phyloP scores from a whole-genome alignment of 2,888 invertebrate species.

The Amiota minor region DNA sequence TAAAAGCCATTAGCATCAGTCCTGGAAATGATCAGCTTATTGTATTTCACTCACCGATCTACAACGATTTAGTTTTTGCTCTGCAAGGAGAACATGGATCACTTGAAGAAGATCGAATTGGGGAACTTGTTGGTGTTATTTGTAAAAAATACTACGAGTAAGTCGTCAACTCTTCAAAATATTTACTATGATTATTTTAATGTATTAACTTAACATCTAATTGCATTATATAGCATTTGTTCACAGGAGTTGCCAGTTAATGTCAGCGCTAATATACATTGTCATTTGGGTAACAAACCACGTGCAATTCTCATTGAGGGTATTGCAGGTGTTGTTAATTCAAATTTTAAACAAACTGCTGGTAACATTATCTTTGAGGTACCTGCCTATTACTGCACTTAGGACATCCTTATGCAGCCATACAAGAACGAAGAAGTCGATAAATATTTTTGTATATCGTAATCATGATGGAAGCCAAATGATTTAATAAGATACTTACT shows the following conservation, averaged over 20 bases:
- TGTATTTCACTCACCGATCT: slow-evolving; percentile 87
- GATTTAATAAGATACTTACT: too few species aligned
- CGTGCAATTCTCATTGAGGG: slow-evolving; percentile 71
- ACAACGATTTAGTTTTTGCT: slow-evolving; percentile 92
- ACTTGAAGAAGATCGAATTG: slow-evolving; percentile 82
- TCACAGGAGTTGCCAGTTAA: slow-evolving; percentile 82
- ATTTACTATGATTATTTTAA: neutral
- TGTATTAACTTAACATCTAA: neutral
- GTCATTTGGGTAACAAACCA: slow-evolving; percentile 89
- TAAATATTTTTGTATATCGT: too few species aligned
- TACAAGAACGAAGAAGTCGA: too few species aligned
- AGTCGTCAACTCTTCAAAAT: slow-evolving; percentile 70
- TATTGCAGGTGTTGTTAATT: slow-evolving; percentile 68
- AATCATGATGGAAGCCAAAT: too few species aligned
- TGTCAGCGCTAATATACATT: slow-evolving; percentile 83
- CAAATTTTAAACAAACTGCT: slow-evolving; percentile 69
- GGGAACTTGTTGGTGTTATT: slow-evolving; percentile 89
- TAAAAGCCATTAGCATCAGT: slow-evolving; percentile 89
- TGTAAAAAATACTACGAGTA: slow-evolving; percentile 85
- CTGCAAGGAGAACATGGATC: slow-evolving; percentile 74
- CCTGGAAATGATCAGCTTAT: slow-evolving; percentile 90
- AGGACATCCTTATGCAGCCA: slow-evolving; percentile 17
- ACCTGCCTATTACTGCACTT: slow-evolving; percentile 71
- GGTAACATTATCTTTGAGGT: slow-evolving; percentile 72
- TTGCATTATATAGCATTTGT: slow-evolving; percentile 76